Base-by-base conservation (phyloP, 2,888 invertebrate genomes). In the Andrena praecox region DNA sequence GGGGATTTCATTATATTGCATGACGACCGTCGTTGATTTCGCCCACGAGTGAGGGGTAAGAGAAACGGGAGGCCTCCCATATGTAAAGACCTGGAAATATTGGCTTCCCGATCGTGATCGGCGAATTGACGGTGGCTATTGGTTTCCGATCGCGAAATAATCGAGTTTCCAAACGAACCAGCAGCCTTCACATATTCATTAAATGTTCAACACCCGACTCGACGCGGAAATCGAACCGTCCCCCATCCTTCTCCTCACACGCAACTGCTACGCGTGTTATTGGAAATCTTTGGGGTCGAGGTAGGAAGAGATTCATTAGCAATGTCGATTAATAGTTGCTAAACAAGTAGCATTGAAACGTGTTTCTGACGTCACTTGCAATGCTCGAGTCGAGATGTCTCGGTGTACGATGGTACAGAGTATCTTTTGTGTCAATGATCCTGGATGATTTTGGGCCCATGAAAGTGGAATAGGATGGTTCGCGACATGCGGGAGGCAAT, bases 91-190 rank as follows among this genome's bases (percentile, higher is more conserved):
- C 4, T 16, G 48, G 48, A 48, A 68, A 42, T 33, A 64, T 73
- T 42, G 52, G 27, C 24, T 64, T n/a, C 12, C 50, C 35, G 24
- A 29, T 66, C 50, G 31, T 27, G 33, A 48, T 50, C 64, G 16
- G 71, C 24, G 50, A 56, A 70, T 29, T 66, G 35, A 33, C 64
- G 64, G 20, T 29, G 24, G 52, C 52, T 54, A 75, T 60, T 56
- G 69, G 48, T 77, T 70, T 54, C 24, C 50, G n/a, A 64, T 70
- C 42, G 24, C 70, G 63, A 31, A 70, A 77, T 64, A 63, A 42
- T 48, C 16, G 24, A 72, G 54, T 52, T 54, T 56, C 52, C 33
- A 63, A 72, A 62, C 31, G 71, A 63, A 62, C 50, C 62, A 52
- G 52, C 29, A 50, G 29, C 71, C 71, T 71, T 71, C 50, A 59